These are phyloP conservation scores for Cerastoderma edule DNA, from an alignment of 2,888 invertebrate genomes.

Conservation along the genomic window DNA sequence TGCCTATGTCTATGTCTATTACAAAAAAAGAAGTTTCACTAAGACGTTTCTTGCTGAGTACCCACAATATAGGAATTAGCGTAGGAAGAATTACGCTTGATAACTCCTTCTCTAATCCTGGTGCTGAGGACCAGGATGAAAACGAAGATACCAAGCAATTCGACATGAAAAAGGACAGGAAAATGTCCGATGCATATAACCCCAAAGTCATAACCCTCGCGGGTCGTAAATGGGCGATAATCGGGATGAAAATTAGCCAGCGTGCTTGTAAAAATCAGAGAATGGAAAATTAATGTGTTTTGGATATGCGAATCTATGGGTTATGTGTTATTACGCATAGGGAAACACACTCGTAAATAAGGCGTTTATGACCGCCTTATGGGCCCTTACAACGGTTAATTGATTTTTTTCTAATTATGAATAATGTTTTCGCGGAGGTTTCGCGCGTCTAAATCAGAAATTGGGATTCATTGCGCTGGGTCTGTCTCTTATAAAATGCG, in stretches of 20 bases:
- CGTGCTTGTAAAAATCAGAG: slow-evolving; percentile 46
- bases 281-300: slow-evolving; percentile 44
- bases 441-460: slow-evolving; percentile 18
- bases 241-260: slow-evolving; percentile 53
- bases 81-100: too few relatives aligned
- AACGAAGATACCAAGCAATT: too few relatives aligned
- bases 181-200: slow-evolving; percentile 41
- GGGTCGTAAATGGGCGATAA: slow-evolving; percentile 49
- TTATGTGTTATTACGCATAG: slow-evolving; percentile 22
- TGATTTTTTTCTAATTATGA: slow-evolving; percentile 29
- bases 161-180: slow-evolving; percentile 13
- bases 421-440: slow-evolving; percentile 23
- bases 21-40: too few relatives aligned
- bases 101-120: too few relatives aligned
- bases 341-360: slow-evolving; percentile 6
- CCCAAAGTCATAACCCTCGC: slow-evolving; percentile 45
- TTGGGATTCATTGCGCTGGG: slow-evolving; percentile 20
- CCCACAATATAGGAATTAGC: too few relatives aligned
- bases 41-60: too few relatives aligned
- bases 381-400: slow-evolving; percentile 13
- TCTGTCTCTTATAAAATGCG: slow-evolving; percentile 20
- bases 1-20: too few relatives aligned
- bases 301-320: slow-evolving; percentile 22
- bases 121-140: too few relatives aligned
- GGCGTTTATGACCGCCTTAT: slow-evolving; percentile 18